Evolutionary conservation across 2,888 invertebrate genomes (phyloP).

Genomic region (Saturnia japonica): DNA sequence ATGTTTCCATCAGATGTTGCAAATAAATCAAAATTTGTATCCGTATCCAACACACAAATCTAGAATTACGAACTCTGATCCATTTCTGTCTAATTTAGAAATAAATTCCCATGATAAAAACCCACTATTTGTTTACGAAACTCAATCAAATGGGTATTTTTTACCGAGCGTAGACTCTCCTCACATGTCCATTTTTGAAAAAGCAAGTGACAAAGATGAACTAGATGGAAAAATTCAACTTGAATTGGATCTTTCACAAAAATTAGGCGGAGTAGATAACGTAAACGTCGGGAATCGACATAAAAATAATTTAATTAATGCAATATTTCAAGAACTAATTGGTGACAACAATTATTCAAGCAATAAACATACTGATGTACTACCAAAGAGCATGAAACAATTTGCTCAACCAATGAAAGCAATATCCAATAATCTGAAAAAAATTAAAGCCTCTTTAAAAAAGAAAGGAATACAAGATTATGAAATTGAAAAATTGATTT

Average conservation of each 20-base stretch:
- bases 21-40: too few relatives aligned
- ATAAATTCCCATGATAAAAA: too few relatives aligned
- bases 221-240: neutral
- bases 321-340: neutral
- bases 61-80: too few relatives aligned
- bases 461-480: neutral
- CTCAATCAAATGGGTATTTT: too few relatives aligned
- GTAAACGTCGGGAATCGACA: neutral
- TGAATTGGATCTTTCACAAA: neutral
- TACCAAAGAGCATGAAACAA: too few relatives aligned
- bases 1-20: too few relatives aligned
- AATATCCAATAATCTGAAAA: neutral
- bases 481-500: neutral
- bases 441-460: neutral
- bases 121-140: too few relatives aligned
- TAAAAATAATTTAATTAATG: neutral
- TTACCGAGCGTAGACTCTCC: too few relatives aligned
- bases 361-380: neutral
- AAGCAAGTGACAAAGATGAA: neutral
- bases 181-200: neutral
- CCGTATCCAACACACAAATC: too few relatives aligned
- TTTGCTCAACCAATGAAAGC: too few relatives aligned
- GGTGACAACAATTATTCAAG: neutral
- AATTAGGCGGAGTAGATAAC: neutral
- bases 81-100: too few relatives aligned